phyloP scores from a whole-genome alignment of 2,797 vertebrate species.

The Siniperca scherzeri region DNA sequence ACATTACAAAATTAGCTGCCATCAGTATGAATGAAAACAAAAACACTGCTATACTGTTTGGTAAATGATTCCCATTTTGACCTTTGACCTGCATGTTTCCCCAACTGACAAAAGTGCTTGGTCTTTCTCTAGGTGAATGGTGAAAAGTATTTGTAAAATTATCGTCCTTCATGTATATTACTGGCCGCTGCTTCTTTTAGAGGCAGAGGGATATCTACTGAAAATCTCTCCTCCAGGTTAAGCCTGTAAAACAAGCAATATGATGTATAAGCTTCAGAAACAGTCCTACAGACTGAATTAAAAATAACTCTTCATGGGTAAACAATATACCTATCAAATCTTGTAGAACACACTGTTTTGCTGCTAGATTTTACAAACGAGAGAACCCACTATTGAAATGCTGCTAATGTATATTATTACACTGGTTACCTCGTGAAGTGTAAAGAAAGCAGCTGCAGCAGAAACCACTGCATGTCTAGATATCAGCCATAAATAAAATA shows the following conservation, averaged over 20 bases:
- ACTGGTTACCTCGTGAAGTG: neutral
- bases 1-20: slow-evolving; percentile 65
- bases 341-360: neutral
- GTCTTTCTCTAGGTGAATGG: neutral
- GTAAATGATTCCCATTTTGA: neutral
- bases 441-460: slow-evolving; percentile 29
- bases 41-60: slow-evolving; percentile 6
- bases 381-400: neutral
- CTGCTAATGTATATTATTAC: neutral
- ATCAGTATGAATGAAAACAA: slow-evolving; percentile 25
- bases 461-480: slow-evolving; percentile 7
- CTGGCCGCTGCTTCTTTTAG: neutral
- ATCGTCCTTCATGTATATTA: neutral
- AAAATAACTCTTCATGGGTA: neutral
- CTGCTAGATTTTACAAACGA: neutral
- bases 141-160: neutral
- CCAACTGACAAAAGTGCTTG: neutral
- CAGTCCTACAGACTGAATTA: neutral
- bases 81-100: neutral
- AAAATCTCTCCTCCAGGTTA: neutral
- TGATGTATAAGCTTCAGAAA: neutral
- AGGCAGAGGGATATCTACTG: neutral
- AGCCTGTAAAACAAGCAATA: neutral
- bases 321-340: neutral
- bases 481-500: slow-evolving; percentile 21